Evolutionary conservation across 2,113 vertebrate genomes (phyloP), one percentile per base, ranked within the genome.

Genomic region (Halcyon malimbica): DNA sequence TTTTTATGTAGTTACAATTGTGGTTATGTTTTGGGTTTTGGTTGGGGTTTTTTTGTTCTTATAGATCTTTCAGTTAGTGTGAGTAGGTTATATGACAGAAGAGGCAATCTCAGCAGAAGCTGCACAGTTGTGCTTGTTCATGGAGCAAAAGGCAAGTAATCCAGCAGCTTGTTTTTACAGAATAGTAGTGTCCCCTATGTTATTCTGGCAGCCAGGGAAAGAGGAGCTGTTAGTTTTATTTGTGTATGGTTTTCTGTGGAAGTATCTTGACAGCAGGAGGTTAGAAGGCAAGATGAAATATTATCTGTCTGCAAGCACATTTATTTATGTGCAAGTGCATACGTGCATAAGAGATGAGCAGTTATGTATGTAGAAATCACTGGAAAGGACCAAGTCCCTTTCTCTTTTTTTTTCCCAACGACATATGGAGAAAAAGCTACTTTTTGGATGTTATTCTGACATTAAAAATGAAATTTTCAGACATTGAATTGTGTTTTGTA

Each of bases 241-340:
- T 96, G 80, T 94, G 77, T 92, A 82, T 0, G 8, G 64, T 87
- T 94, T 96, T 96, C 77, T 84, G 62, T 82, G 81, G 83, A 83
- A 94, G 57, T 96, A 96, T 35, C 92, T 91, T 91, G 96, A 83
- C 89, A 93, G 96, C 69, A 3, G 89, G 90, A 94, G 92, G 83
- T 91, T 94, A 94, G 95, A 92, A 96, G 87, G 80, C 65, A 67
- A 87, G 92, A 95, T 91, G 94, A 96, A 97, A 93, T 94, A 94
- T 57, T 85, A 89, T 84, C 79, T 94, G 83, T 94, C 57, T 92
- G 65, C 67, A 68, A 91, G 90, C 89, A 93, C 86, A 54, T 62
- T 96, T 95, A 95, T 92, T 94, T 95, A 74, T 88, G 91, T 96
- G 90, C 51, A 20, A 84, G 92, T 92, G 76, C 77, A 18, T 90